Evolutionary conservation across 2,888 invertebrate species (phyloP), one percentile per base, ranked within the genome.

Genomic region (Ctena decussata): DNA sequence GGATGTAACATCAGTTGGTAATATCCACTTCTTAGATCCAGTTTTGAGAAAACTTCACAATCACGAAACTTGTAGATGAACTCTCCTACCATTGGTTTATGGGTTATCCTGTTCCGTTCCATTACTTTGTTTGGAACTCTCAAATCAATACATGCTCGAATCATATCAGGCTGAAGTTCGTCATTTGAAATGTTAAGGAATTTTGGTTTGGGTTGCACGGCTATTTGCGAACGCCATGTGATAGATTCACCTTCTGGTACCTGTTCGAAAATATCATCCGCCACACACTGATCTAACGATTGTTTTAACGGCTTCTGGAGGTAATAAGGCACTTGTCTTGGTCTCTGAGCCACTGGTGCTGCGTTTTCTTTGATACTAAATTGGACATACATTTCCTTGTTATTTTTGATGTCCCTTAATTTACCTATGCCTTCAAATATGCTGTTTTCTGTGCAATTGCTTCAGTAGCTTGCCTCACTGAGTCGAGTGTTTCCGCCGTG

Each of bases 171-270:
- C 39, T 80, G 24, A 24, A 79, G 39, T 30, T 79, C 39, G 39
- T 57, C 37, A 57, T 79, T 72, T 30, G 69, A 30, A 21, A 30
- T 27, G 21, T 69, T 12, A 6, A 37, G n/a, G 37, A 18, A 70
- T 70, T n/a, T 80, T 15, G 46, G 80, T 80, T 80, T 80, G 11
- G 80, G 80, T 49, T 75, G 69, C 15, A 80, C 70, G 24, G 75
- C 80, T 46, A 80, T 39, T 12, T 65, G 80, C n/a, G 80, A 80
- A 49, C 73, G 65, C 80, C 80, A 80, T n/a, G 73, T 73, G 53
- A 74, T 46, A 32, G 74, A 74, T 35, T 73, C 69, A 32, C 53
- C 80, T 37, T n/a, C 39, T 60, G 41, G 49, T 21, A 80, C 80
- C 27, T 27, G 12, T 46, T 80, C 70, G 24, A 53, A 80, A 27